phyloP scores from a whole-genome alignment of 2,888 invertebrate species.

The Eilema griseolum region DNA sequence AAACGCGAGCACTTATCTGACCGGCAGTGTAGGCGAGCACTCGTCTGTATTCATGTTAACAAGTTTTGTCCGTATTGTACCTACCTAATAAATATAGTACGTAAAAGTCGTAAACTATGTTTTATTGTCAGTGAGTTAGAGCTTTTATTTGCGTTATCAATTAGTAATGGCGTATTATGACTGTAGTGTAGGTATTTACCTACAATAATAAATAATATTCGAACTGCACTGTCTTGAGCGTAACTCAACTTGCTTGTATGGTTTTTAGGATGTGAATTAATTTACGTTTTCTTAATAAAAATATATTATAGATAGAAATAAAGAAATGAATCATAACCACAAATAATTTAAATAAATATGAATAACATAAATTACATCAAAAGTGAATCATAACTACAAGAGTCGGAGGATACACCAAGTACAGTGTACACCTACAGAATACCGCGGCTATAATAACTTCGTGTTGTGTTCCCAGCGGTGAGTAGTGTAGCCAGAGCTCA shows the following conservation, averaged over 20 bases:
- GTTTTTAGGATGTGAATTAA: too few relatives aligned
- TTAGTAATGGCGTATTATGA: constrained; percentile 28
- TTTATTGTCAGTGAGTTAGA: constrained; percentile 33
- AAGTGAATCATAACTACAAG: too few relatives aligned
- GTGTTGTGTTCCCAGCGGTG: too few relatives aligned
- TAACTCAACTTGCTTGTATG: neutral
- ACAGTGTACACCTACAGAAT: too few relatives aligned
- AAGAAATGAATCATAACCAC: too few relatives aligned
- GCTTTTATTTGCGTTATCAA: constrained; percentile 36
- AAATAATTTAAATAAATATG: too few relatives aligned
- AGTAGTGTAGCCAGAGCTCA: too few relatives aligned
- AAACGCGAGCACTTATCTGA: constrained; percentile 51
- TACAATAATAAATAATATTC: neutral
- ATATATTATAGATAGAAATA: too few relatives aligned
- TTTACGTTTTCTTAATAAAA: too few relatives aligned
- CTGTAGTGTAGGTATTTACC: neutral
- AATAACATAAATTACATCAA: too few relatives aligned
- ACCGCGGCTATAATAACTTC: too few relatives aligned
- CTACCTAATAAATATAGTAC: constrained; percentile 25
- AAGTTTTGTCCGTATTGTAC: constrained; percentile 14
- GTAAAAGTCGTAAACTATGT: constrained; percentile 30
- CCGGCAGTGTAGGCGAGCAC: constrained; percentile 42
- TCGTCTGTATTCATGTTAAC: constrained; percentile 35
- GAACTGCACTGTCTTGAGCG: neutral
- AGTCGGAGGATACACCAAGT: too few relatives aligned